Percentiles rank a stretch among this genome's conserved stretches.
phyloP scores from a whole-genome alignment of 2,888 invertebrate genomes.

The Tryphoninae sp. region DNA sequence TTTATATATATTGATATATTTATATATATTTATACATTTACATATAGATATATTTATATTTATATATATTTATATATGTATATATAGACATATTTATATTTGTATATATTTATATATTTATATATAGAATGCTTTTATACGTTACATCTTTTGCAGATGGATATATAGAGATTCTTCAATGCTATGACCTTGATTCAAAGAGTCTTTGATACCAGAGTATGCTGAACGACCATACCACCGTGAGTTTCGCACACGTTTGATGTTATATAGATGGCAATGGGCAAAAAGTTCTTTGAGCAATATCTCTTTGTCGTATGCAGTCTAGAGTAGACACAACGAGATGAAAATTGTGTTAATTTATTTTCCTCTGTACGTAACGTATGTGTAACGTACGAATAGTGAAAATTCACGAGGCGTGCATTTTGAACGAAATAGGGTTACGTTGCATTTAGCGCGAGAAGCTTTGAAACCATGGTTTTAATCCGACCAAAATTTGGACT shows the following conservation, averaged over 20 bases:
- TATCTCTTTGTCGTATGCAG: neutral
- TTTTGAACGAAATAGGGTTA: neutral
- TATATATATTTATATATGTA: too few species aligned
- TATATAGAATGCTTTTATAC: too few species aligned
- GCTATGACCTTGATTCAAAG: slow-evolving; percentile 15
- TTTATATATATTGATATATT: too few species aligned
- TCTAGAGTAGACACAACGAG: neutral
- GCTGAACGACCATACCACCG: neutral
- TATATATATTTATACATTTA: too few species aligned
- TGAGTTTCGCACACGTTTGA: neutral
- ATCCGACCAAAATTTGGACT: too few species aligned
- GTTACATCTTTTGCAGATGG: slow-evolving; percentile 25
- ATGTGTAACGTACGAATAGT: too few species aligned
- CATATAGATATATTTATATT: too few species aligned
- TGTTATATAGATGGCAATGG: neutral
- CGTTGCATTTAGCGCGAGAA: neutral
- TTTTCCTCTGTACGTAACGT: neutral
- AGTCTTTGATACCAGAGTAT: slow-evolving; percentile 7
- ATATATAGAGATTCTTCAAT: slow-evolving; percentile 8
- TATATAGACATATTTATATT: too few species aligned
- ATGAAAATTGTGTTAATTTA: neutral
- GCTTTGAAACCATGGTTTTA: neutral
- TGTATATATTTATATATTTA: too few species aligned
- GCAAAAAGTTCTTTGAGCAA: neutral
- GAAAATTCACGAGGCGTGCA: neutral